Conservation (phyloP, 2,113 vertebrate species). For the Micromys minutus region DNA sequence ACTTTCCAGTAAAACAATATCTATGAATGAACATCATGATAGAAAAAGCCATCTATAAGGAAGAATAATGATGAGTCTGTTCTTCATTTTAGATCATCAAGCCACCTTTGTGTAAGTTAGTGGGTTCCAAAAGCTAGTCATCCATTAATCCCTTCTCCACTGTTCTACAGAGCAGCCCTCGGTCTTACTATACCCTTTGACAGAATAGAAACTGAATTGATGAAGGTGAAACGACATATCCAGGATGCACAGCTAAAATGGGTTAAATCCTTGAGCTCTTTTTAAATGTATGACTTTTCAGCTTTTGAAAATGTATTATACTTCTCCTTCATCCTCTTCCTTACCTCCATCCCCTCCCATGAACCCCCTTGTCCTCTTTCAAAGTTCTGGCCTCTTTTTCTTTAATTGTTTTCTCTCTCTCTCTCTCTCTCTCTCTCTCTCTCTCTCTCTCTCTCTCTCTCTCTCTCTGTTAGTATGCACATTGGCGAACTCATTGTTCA, state of each 20-base stretch:
- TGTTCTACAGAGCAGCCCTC: not conserved
- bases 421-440: too few relatives aligned
- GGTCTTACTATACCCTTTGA: not conserved
- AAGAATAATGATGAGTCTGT: not conserved
- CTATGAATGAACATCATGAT: not conserved
- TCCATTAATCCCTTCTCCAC: not conserved
- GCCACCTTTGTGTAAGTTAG: not conserved
- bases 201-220: slow-evolving; percentile 1
- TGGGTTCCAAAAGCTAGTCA: not conserved
- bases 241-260: not conserved
- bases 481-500: not conserved
- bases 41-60: not conserved
- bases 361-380: not conserved
- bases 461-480: not conserved
- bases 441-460: too few relatives aligned
- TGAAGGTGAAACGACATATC: not conserved
- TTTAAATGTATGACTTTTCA: not conserved
- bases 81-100: not conserved
- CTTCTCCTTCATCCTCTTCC: not conserved
- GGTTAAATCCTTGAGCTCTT: not conserved
- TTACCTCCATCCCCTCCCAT: not conserved
- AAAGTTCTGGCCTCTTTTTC: not conserved
- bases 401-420: not conserved
- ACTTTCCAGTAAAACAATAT: not conserved
- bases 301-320: not conserved